These are phyloP conservation scores for Tethya wilhelma DNA, from an alignment of 37 sponge, comb jelly and placozoan genomes.

Conservation along the genomic window DNA sequence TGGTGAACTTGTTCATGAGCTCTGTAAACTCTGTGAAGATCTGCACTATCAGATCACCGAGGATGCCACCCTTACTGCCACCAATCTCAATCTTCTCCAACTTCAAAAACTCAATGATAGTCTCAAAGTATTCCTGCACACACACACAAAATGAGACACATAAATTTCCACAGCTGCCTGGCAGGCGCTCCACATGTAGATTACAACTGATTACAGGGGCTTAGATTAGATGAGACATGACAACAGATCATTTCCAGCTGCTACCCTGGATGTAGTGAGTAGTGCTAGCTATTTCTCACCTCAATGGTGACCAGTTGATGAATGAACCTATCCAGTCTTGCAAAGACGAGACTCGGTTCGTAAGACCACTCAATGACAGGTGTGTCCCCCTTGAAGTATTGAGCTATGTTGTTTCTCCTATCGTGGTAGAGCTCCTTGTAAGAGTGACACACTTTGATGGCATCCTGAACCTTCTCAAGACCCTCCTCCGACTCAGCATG, in stretches of 20 bases:
- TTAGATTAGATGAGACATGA: background rate
- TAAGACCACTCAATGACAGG: slow-evolving; percentile 83
- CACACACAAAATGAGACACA: background rate
- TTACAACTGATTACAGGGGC: background rate
- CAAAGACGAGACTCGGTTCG: slow-evolving; percentile 75
- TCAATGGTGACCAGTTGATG: slow-evolving; percentile 64
- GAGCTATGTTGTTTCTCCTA: slow-evolving; percentile 43
- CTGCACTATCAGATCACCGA: slow-evolving; percentile 64
- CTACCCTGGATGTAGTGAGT: background rate
- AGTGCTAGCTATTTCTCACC: slow-evolving; percentile 36
- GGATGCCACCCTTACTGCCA: slow-evolving; percentile 80
- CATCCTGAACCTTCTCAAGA: slow-evolving; percentile 80
- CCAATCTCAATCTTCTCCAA: slow-evolving; percentile 96
- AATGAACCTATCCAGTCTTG: slow-evolving; percentile 80
- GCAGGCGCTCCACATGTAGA: background rate
- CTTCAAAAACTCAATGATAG: slow-evolving; percentile 82
- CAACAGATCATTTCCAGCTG: background rate
- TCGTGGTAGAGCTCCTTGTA: slow-evolving; percentile 59
- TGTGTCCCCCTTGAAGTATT: slow-evolving; percentile 67
- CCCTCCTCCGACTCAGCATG: slow-evolving; percentile 91
- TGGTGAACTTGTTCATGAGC: slow-evolving; percentile 65
- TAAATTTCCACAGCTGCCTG: background rate
- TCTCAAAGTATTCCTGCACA: slow-evolving; percentile 84
- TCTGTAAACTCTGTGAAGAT: slow-evolving; percentile 86
- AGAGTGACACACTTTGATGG: slow-evolving; percentile 68